Conservation (phyloP, 2,888 invertebrate genomes). For the Myathropa florea region DNA sequence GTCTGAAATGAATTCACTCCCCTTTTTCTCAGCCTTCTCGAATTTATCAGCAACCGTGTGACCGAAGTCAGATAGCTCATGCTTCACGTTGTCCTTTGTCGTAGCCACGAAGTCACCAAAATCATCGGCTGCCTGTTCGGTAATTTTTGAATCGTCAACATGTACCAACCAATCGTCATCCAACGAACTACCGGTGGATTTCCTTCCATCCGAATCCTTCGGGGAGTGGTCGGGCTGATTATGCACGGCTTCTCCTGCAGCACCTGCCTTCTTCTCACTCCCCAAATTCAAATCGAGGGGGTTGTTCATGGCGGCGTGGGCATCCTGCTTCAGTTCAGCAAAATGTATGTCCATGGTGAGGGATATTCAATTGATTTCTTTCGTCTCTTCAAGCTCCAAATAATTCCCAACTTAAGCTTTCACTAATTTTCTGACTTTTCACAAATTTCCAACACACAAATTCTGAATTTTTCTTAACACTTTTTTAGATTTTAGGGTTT, state of each 20-base stretch:
- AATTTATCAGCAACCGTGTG: conserved; percentile 43
- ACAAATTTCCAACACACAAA: background rate
- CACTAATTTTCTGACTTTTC: background rate
- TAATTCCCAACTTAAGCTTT: background rate
- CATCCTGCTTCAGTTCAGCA: conserved; percentile 73
- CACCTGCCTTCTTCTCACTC: conserved; percentile 71
- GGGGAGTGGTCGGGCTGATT: conserved; percentile 63
- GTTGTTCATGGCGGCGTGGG: conserved; percentile 77
- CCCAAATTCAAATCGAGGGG: conserved; percentile 75
- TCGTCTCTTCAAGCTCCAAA: conserved; percentile 7
- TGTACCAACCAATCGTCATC: conserved; percentile 77
- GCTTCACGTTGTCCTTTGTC: conserved; percentile 65
- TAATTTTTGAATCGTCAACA: conserved; percentile 77
- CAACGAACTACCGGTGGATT: conserved; percentile 77
- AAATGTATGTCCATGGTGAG: conserved; percentile 77
- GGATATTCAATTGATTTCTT: conserved; percentile 48
- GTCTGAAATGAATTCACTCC: conserved; percentile 71
- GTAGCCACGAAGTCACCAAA: conserved; percentile 75
- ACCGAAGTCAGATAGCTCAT: conserved; percentile 47
- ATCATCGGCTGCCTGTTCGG: conserved; percentile 75
- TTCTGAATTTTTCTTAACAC: background rate
- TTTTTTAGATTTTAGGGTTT: conserved; percentile 10
- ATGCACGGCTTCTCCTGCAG: conserved; percentile 37
- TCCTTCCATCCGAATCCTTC: conserved; percentile 67
- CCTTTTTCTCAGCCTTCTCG: conserved; percentile 72